phyloP scores from a whole-genome alignment of 2,113 vertebrate genomes.

The Oenanthe oenanthe region DNA sequence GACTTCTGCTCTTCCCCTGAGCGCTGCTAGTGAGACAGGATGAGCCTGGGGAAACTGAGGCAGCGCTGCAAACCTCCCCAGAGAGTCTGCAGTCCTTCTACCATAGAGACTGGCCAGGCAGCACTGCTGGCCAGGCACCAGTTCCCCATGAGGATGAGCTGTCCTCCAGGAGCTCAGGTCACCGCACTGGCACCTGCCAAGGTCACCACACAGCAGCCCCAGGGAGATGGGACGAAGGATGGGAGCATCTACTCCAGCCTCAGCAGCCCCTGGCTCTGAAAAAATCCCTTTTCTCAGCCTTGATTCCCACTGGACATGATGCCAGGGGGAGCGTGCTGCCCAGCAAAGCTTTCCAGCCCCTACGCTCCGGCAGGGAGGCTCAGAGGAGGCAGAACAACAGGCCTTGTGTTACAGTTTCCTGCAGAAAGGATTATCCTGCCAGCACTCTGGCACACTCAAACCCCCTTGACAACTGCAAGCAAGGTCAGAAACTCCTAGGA shows the following conservation, averaged over 20 bases:
- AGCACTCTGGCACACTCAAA: not conserved
- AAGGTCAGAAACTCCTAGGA: not conserved
- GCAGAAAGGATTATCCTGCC: not conserved
- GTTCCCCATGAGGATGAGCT: not conserved
- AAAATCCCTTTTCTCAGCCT: not conserved
- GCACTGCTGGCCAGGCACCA: not conserved
- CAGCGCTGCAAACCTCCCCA: rapidly evolving
- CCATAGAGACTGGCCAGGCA: not conserved
- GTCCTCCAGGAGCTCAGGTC: not conserved
- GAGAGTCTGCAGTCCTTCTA: not conserved
- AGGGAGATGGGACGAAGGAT: not conserved
- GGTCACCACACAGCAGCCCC: not conserved
- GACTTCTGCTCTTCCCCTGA: not conserved
- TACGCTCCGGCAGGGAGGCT: not conserved
- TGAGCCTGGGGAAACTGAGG: slow-evolving; percentile 6
- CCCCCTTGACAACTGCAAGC: not conserved
- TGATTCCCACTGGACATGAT: rapidly evolving
- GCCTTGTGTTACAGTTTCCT: not conserved
- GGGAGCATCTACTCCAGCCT: not conserved
- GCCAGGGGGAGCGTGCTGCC: rapidly evolving
- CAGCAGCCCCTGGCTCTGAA: not conserved
- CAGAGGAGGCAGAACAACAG: not conserved
- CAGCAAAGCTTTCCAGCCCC: not conserved
- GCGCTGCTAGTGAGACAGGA: rapidly evolving
- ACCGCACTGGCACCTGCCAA: not conserved